Base-by-base conservation (phyloP, 2,888 invertebrate genomes). In the Cephus pulcher region DNA sequence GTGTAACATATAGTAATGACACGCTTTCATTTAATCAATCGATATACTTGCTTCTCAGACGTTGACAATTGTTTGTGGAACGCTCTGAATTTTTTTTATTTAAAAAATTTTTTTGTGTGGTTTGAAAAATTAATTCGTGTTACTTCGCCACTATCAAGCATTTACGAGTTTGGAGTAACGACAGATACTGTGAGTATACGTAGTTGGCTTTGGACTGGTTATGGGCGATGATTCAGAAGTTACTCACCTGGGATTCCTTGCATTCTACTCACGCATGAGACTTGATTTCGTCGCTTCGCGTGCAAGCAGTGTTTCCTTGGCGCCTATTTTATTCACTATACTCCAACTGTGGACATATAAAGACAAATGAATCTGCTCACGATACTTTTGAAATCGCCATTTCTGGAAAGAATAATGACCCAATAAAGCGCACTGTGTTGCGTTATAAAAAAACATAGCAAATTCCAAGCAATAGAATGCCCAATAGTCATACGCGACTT, bases 161-260 rank as follows among this genome's bases (percentile, higher is more conserved):
- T 15, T 56, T 23, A 6, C 23, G 56, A 23, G 23, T 56, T 9
- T 23, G 56, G 23, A 56, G 56, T 56, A 56, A 56, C 23, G 56
- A 23, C 56, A 56, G 56, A 56, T 56, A 56, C 23, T 56, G 56
- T 56, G 56, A 56, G 56, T 56, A 56, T 56, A 56, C 56, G 23
- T 56, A 23, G 23, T 23, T 23, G 56, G 56, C 23, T 9, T 56
- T 23, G 2, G 56, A 56, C 56, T 56, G 56, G 56, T 56, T 56
- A 6, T 56, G 32, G 34, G 34, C 9, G 71, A 71, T 71, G 71
- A 71, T 32, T 71, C 71, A 71, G 32, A 34, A 71, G 71, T 71
- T 71, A 71, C 71, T 71, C 71, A 71, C 71, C 71, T 71, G 71
- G 32, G 9, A 71, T 71, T 71, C 71, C 71, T 71, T 71, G 71